Evolutionary conservation across 2,113 vertebrate species (phyloP), one percentile per base, ranked within the genome.

Genomic region (Trematomus loennbergii): DNA sequence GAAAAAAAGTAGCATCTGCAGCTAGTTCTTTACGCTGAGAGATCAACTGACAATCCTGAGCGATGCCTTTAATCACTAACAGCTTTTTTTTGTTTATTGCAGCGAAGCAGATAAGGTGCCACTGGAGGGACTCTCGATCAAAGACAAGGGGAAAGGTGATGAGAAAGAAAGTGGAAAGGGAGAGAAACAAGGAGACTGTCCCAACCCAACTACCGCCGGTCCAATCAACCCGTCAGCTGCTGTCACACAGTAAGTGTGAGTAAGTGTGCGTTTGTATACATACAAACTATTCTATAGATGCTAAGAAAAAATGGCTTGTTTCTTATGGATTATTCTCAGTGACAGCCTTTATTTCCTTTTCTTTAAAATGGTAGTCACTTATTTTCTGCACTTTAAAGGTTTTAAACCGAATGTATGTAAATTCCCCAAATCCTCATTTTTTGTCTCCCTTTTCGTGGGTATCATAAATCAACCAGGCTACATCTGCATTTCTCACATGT

Each of bases 171-270:
- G 36, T 1, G 82, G 86, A 63, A 82, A 72, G 55, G 77, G 50
- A 64, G 87, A 62, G 78, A 82, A 82, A 68, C 72, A 60, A 5
- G 90, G 69, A 82, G 86, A 85, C 49, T 48, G 50, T 64, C 62
- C 82, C 54, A 83, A 69, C 52, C 48, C 87, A 67, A 12, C 73
- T 9, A 64, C 83, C n/a, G 22, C 75, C 58, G 88, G 86, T 89
- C 68, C 86, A 52, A 45, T 78, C 6, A 76, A 64, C 67, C 87
- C 79, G 62, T 59, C 77, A 3, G 66, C 89, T 72, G 74, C 88
- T 54, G 75, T 84, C 70, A 79, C 89, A 85, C 86, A 90, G 92
- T 93, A 81, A 92, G 90, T 86, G 40, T 62, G 60, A 54, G 13
- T 58, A 8, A 18, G n/a, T 17, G 22, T 52, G n/a, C 59, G 12